Conservation (phyloP, 2,888 invertebrate genomes). For the Oegoconia quadripuncta region DNA sequence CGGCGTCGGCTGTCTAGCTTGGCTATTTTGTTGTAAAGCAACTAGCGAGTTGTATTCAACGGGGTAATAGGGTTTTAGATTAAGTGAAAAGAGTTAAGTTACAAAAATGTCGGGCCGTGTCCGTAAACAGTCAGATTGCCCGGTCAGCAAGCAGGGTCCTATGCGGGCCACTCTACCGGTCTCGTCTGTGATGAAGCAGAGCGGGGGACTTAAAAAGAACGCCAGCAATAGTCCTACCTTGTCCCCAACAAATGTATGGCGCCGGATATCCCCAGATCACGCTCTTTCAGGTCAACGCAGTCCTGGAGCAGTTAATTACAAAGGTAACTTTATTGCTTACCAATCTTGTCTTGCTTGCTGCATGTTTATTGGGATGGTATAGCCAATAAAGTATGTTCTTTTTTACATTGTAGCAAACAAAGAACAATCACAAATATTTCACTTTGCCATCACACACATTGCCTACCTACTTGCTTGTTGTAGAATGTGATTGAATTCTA, state of each 20-base stretch:
- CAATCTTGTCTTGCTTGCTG: neutral
- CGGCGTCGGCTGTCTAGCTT: constrained; percentile 59
- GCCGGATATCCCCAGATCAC: constrained; percentile 84
- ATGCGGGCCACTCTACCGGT: constrained; percentile 88
- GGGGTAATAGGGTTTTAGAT: constrained; percentile 34
- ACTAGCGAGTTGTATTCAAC: constrained; percentile 36
- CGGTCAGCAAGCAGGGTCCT: constrained; percentile 80
- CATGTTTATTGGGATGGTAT: neutral
- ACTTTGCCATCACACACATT: too few relatives aligned
- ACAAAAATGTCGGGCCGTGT: constrained; percentile 79
- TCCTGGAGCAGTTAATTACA: constrained; percentile 85
- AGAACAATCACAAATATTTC: too few relatives aligned
- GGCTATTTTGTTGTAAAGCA: constrained; percentile 46
- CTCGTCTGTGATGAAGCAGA: constrained; percentile 84
- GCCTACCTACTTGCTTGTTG: too few relatives aligned
- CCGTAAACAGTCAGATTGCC: constrained; percentile 84
- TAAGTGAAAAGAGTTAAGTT: constrained; percentile 32
- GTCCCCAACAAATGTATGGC: constrained; percentile 84
- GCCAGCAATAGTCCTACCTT: constrained; percentile 82
- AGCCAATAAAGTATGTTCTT: too few relatives aligned
- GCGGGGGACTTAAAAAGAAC: constrained; percentile 79
- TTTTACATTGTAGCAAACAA: too few relatives aligned
- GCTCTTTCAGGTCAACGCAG: constrained; percentile 85
- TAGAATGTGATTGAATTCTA: too few relatives aligned
- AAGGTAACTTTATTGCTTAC: constrained; percentile 68